These are phyloP conservation scores for Ruditapes philippinarum DNA, from an alignment of 1,140 invertebrate genomes.

Conservation along the genomic window DNA sequence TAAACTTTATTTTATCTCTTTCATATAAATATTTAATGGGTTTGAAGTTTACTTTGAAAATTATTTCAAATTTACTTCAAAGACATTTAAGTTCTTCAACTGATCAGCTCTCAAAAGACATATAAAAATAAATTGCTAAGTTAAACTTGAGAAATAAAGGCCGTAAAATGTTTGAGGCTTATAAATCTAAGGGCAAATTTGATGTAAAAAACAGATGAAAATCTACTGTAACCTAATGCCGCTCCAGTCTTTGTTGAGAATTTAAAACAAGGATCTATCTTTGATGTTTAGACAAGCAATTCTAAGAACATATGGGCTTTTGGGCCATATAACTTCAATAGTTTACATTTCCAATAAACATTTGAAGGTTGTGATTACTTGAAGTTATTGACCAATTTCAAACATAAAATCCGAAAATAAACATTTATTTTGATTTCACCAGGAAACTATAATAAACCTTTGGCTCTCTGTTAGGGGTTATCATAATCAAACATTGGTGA, in stretches of 20 bases:
- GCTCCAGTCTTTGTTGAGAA: slow-evolving; percentile 34
- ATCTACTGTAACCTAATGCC: slow-evolving; percentile 18
- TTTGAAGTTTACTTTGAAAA: slow-evolving; percentile 54
- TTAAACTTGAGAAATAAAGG: slow-evolving; percentile 9
- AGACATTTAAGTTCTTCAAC: slow-evolving; percentile 26
- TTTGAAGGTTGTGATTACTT: slow-evolving; percentile 31
- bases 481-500: slow-evolving; percentile 58
- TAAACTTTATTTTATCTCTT: slow-evolving; percentile 41
- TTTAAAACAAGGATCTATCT: slow-evolving; percentile 51
- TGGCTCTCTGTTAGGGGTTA: slow-evolving; percentile 46
- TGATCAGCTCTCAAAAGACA: slow-evolving; percentile 43
- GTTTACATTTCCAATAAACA: slow-evolving; percentile 66
- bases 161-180: slow-evolving; percentile 37
- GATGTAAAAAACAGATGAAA: slow-evolving; percentile 67
- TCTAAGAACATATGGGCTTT: slow-evolving; percentile 67
- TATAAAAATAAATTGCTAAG: slow-evolving; percentile 21
- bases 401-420: slow-evolving; percentile 68
- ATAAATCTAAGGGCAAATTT: slow-evolving; percentile 58
- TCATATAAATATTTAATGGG: slow-evolving; percentile 51
- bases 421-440: slow-evolving; percentile 65
- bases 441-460: slow-evolving; percentile 58
- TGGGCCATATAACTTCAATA: slow-evolving; percentile 66
- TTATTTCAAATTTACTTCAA: slow-evolving; percentile 60
- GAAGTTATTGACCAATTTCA: slow-evolving; percentile 65
- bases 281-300: slow-evolving; percentile 59